Conservation (phyloP, 1,140 invertebrate species). For the Drosophila leontia region DNA sequence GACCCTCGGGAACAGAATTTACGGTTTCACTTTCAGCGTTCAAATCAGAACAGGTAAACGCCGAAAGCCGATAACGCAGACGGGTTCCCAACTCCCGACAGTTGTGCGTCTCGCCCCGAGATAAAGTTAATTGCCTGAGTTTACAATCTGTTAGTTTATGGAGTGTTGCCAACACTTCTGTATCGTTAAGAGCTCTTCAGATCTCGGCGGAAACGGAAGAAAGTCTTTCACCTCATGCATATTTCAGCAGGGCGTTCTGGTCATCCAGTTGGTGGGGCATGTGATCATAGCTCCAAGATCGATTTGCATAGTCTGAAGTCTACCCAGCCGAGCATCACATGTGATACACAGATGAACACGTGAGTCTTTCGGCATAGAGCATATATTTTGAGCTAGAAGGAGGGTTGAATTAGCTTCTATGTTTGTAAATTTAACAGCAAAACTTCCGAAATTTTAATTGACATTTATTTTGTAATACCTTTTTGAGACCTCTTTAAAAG, state of each 20-base stretch:
- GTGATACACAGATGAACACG: slow-evolving; percentile 51
- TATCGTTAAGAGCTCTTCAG: slow-evolving; percentile 36
- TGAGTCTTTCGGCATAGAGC: slow-evolving; percentile 42
- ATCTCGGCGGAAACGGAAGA: slow-evolving; percentile 70
- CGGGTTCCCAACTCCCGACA: slow-evolving; percentile 36
- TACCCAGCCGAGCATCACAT: slow-evolving; percentile 24
- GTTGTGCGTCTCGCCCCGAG: slow-evolving; percentile 63
- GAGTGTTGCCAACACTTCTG: slow-evolving; percentile 70
- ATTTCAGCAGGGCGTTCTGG: slow-evolving; percentile 54
- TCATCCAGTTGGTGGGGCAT: slow-evolving; percentile 16
- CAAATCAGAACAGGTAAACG: slow-evolving; percentile 76
- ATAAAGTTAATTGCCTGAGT: slow-evolving; percentile 71
- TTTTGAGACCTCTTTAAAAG: no score
- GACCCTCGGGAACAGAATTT: slow-evolving; percentile 53
- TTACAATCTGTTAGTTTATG: slow-evolving; percentile 73
- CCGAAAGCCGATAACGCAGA: slow-evolving; percentile 19
- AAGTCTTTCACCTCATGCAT: slow-evolving; percentile 75
- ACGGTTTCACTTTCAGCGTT: slow-evolving; percentile 78
- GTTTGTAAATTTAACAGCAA: background rate
- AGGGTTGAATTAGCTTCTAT: background rate
- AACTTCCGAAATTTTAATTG: background rate
- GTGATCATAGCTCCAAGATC: slow-evolving; percentile 15
- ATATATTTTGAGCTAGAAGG: slow-evolving; percentile 50
- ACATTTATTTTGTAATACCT: background rate
- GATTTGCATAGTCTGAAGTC: slow-evolving; percentile 62